Evolutionary conservation across 2,888 invertebrate genomes (phyloP), one percentile per base, ranked within the genome.

Genomic region (Sarcophaga rosellei): DNA sequence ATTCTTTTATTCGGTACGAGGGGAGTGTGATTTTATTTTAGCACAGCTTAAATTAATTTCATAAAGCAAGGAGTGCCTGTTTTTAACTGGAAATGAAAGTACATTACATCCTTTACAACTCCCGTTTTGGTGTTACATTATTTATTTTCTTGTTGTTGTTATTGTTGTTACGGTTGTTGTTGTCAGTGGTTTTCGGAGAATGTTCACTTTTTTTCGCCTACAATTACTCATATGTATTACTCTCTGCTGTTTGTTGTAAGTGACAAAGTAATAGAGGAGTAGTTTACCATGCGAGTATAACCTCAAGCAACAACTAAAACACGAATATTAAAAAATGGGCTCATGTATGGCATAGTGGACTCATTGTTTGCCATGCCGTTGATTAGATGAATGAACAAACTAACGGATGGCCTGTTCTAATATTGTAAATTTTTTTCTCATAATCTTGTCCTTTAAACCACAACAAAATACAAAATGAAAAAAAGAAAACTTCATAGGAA

Each of bases 51-150:
- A 78, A 85, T 82, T 85, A 79, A 76, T 80, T 72, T 82, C 61
- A 70, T 85, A 74, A 72, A 76, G 79, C 81, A 89, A 89, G 91
- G 90, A 88, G 90, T 88, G 90, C 88, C 90, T 88, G 6, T 89
- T 89, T 89, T 89, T 90, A 88, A 88, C 88, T 87, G 83, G 86
- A 81, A 53, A 53, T 53, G 17, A 53, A 84, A 80, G 86, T 88
- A 88, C 89, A 88, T 88, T 88, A 88, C 89, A 89, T 88, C 84
- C 88, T 88, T 89, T 87, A 79, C 85, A 85, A 87, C 85, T 86
- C 76, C 85, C 87, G 75, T 85, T 35, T 88, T 75, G 70, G 11
- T 53, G 73, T 53, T 68, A n/a, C 68, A 45, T 73, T 12, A 15
- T 23, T 62, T 68, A n/a, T 21, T 20, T 68, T 75, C 15, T 11